Evolutionary conservation across 2,113 vertebrate species (phyloP), one percentile per base, ranked within the genome.

Genomic region (Rousettus leschenaultii): DNA sequence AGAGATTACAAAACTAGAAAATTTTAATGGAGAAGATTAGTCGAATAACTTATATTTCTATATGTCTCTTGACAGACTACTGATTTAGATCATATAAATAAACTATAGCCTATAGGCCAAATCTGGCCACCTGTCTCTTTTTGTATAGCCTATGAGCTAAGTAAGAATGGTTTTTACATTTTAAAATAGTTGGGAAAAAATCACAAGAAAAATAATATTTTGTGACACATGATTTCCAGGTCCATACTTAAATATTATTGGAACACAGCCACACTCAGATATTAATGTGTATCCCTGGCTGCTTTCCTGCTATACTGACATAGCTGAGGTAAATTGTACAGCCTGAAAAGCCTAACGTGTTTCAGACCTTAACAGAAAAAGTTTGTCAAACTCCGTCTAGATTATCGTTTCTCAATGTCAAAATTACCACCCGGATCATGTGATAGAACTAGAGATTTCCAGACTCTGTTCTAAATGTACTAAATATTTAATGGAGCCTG

Each of bases 221-320:
- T 95, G 14, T 94, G 84, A 89, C 48, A 70, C 16, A 26, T 57
- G 30, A 94, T 84, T 86, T 92, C 74, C 35, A 80, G 2, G 11
- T 77, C 85, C 77, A 82, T 75, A 89, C 92, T 85, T 89, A 95
- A 97, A 85, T 70, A 59, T 80, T 80, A 61, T 68, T 75, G 77
- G 84, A 86, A 84, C 8, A 85, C 13, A 45, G 48, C 53, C 40
- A 70, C 45, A 22, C 26, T 87, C 66, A 89, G 38, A 79, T 53
- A 71, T 71, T 82, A 77, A 59, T 40, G 12, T 65, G 55, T 68
- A 16, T 83, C 86, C 48, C 30, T 35, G 59, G 22, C 59, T 92
- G 48, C 57, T 82, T 92, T 86, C 61, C 88, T 95, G 35, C 16
- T 92, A 65, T 13, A 77, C 43, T 57, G 61, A n/a, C 66, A 89